A percentile compares a stretch with the other conserved stretches of the same genome.
Evolutionary conservation across 2,113 vertebrate species (phyloP).

Genomic region (Thryonomys swinderianus): DNA sequence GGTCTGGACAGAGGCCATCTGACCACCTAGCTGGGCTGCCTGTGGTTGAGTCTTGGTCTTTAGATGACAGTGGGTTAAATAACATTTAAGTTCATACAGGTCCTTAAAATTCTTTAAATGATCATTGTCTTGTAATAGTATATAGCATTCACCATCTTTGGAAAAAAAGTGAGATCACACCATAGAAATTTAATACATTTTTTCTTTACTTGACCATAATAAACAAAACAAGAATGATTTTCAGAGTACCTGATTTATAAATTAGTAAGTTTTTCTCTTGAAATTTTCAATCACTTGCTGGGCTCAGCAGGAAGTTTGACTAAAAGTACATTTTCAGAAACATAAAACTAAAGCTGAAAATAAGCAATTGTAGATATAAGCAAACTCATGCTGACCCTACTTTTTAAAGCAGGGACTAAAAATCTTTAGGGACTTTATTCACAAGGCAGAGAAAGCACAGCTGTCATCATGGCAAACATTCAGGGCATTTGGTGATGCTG

Average conservation of each 20-base stretch:
- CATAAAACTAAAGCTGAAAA: not conserved
- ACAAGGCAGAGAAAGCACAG: slow-evolving; percentile 53
- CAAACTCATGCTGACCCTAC: slow-evolving; percentile 4
- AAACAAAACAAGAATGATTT: slow-evolving; percentile 14
- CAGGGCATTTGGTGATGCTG: not conserved
- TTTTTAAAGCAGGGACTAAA: slow-evolving; percentile 1
- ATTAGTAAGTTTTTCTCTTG: not conserved
- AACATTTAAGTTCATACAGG: not conserved
- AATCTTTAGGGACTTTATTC: slow-evolving; percentile 49
- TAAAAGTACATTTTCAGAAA: slow-evolving; percentile 75
- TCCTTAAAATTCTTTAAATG: not conserved
- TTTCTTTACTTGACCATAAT: not conserved
- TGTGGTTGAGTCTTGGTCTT: not conserved
- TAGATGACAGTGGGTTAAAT: not conserved
- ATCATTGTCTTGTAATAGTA: not conserved
- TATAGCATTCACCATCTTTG: not conserved
- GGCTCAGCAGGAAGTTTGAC: slow-evolving; percentile 68
- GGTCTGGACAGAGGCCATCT: not conserved
- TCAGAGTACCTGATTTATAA: not conserved
- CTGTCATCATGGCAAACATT: not conserved
- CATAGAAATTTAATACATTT: not conserved
- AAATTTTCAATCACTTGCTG: not conserved
- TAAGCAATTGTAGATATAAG: slow-evolving; percentile 33
- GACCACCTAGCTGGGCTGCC: not conserved
- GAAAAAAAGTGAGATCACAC: not conserved